Percentiles rank a stretch among this genome's conserved stretches.
Conservation (phyloP, 2,797 vertebrate genomes). For the Botia almorhae region DNA sequence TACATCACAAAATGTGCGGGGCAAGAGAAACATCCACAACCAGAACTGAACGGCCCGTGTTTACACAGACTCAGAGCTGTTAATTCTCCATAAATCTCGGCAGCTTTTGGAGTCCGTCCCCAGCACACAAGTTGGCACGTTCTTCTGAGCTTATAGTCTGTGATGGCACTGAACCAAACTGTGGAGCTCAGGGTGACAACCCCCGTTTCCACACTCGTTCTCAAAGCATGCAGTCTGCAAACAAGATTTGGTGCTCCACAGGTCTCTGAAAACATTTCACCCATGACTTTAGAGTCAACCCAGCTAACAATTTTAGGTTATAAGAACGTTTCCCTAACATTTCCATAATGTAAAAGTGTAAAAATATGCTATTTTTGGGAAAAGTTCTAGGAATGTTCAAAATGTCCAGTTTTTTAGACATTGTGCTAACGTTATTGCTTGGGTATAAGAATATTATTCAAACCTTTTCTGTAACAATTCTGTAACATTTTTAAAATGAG, state of each 20-base stretch:
- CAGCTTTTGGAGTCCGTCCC: constrained; percentile 44
- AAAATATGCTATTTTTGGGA: too few relatives aligned
- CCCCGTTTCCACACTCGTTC: constrained; percentile 23
- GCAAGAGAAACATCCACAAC: constrained; percentile 29
- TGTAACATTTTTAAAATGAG: too few relatives aligned
- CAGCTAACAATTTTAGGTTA: too few relatives aligned
- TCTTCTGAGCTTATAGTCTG: constrained; percentile 60
- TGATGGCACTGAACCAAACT: constrained; percentile 58
- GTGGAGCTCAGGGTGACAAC: constrained; percentile 54
- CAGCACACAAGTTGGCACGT: constrained; percentile 56
- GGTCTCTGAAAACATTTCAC: constrained; percentile 42
- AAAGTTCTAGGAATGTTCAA: too few relatives aligned
- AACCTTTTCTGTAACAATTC: too few relatives aligned
- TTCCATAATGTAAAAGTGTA: too few relatives aligned
- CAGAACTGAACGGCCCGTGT: constrained; percentile 50
- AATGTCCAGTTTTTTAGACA: too few relatives aligned
- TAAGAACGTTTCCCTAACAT: too few relatives aligned
- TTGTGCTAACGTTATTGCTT: too few relatives aligned
- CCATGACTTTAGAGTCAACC: constrained; percentile 35
- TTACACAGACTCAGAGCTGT: constrained; percentile 57
- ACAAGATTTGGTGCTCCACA: constrained; percentile 53
- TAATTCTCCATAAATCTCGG: constrained; percentile 58
- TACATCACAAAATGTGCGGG: constrained; percentile 16
- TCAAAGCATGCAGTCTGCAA: constrained; percentile 49
- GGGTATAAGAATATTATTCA: too few relatives aligned